Percentiles rank a stretch among this genome's conserved stretches.
These are phyloP conservation scores for Oryzias dopingdopingensis DNA, from an alignment of 2,797 vertebrate genomes.

Conservation along the genomic window DNA sequence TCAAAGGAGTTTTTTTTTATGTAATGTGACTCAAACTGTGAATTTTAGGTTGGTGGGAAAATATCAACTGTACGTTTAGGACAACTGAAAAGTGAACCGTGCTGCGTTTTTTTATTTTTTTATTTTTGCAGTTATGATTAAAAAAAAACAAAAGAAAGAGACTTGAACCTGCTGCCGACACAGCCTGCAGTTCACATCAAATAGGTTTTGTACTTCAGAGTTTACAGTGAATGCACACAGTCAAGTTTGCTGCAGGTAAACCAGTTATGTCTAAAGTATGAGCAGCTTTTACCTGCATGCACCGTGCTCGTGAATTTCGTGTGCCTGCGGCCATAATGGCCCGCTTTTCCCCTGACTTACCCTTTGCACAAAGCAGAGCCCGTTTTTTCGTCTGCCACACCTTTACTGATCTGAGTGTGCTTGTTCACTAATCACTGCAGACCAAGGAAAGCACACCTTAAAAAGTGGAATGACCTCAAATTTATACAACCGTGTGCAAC, in stretches of 20 bases:
- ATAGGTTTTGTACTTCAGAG: constrained; percentile 67
- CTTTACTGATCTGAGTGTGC: constrained; percentile 53
- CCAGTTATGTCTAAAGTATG: constrained; percentile 58
- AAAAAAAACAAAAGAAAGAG: constrained; percentile 32
- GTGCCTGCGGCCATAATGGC: constrained; percentile 64
- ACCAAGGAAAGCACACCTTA: constrained; percentile 75
- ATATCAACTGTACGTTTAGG: constrained; percentile 38
- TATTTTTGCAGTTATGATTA: constrained; percentile 34
- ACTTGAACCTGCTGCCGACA: constrained; percentile 42
- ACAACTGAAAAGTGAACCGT: constrained; percentile 26
- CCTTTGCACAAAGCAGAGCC: constrained; percentile 60
- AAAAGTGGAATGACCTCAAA: constrained; percentile 73
- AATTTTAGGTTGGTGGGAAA: constrained; percentile 45
- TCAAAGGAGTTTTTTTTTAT: constrained; percentile 36
- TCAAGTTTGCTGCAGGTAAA: constrained; percentile 36
- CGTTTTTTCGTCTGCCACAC: constrained; percentile 43
- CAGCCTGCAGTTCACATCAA: constrained; percentile 47
- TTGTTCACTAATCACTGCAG: constrained; percentile 59
- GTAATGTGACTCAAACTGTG: constrained; percentile 51
- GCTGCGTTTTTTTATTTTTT: constrained; percentile 27
- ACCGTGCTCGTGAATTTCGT: constrained; percentile 62
- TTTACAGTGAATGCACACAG: constrained; percentile 65
- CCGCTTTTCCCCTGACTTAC: constrained; percentile 48
- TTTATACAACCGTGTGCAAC: constrained; percentile 72
- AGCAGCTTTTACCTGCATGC: constrained; percentile 77